phyloP scores from a whole-genome alignment of 2,113 vertebrate species.

The human (Homo sapiens) region DNA sequence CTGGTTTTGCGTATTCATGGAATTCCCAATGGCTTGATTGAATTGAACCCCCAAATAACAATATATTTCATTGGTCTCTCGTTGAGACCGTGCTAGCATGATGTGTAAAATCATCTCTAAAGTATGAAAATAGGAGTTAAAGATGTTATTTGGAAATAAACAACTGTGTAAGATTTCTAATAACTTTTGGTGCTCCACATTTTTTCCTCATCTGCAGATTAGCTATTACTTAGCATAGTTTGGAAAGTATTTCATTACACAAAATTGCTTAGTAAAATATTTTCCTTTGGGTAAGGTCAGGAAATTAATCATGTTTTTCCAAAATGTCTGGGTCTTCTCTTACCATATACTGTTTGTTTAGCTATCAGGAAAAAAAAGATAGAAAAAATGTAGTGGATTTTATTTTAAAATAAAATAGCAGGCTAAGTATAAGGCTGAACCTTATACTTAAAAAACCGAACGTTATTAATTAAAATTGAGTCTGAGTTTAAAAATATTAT shows the following conservation, averaged over 20 bases:
- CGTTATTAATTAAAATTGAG: neutral
- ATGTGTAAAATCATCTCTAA: neutral
- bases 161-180: neutral
- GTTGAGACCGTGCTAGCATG: neutral
- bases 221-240: neutral
- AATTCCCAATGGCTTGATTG: neutral
- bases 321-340: neutral
- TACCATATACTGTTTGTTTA: neutral
- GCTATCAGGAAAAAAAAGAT: neutral
- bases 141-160: neutral
- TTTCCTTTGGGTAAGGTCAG: neutral
- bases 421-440: neutral
- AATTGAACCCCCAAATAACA: neutral
- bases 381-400: neutral
- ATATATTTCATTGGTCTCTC: neutral
- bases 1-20: neutral
- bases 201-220: neutral
- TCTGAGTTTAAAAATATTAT: neutral
- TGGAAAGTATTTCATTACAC: neutral
- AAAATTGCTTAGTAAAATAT: neutral
- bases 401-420: neutral
- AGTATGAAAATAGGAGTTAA: neutral
- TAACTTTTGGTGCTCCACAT: neutral
- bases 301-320: neutral
- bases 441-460: neutral